Evolutionary conservation across 2,113 vertebrate genomes (phyloP).

Genomic region (Nanger granti): DNA sequence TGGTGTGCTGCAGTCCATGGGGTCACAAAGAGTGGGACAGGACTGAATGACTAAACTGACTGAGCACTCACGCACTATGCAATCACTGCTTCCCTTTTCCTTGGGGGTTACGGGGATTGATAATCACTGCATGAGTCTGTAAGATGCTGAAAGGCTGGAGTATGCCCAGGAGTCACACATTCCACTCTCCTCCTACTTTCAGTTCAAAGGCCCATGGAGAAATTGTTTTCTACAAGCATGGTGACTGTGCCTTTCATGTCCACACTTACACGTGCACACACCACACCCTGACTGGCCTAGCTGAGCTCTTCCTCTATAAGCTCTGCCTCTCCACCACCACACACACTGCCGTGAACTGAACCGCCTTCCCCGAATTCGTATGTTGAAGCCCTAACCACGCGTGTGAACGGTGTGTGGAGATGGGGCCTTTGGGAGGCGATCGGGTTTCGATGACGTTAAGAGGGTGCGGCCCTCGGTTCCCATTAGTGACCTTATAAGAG

Average conservation of each 20-base stretch:
- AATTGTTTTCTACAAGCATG: neutral
- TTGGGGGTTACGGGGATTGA: neutral
- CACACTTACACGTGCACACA: neutral
- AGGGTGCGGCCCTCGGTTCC: neutral
- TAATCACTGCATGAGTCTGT: neutral
- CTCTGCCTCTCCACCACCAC: neutral
- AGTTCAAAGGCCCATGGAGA: neutral
- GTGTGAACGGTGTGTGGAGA: neutral
- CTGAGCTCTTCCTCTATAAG: neutral
- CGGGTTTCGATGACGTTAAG: neutral
- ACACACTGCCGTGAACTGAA: neutral
- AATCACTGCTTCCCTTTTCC: neutral
- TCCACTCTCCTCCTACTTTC: neutral
- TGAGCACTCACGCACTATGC: neutral
- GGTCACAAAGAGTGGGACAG: neutral
- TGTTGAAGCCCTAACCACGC: neutral
- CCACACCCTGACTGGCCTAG: neutral
- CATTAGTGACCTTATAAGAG: neutral
- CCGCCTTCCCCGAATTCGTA: neutral
- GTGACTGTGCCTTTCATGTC: accelerated
- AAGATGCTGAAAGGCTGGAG: neutral
- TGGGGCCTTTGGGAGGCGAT: neutral
- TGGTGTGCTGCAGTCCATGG: neutral
- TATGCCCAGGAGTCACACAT: neutral
- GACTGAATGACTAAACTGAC: neutral